Evolutionary conservation across 2,888 invertebrate species (phyloP).

Genomic region (Piscicola geometra): DNA sequence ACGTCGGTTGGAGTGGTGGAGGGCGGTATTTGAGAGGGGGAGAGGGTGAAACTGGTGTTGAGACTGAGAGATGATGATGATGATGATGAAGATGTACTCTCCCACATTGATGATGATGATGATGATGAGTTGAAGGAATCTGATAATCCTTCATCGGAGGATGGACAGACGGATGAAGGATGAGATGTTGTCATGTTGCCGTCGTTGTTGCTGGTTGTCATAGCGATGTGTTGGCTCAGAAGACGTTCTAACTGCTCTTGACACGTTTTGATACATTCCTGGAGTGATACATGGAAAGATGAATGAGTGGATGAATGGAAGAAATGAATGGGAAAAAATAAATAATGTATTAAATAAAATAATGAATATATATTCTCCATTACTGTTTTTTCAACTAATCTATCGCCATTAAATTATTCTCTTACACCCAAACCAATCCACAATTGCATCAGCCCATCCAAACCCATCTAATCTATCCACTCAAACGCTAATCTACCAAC

Average conservation of each 20-base stretch:
- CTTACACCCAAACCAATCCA: too few species aligned
- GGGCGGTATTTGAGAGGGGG: background rate
- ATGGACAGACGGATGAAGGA: too few species aligned
- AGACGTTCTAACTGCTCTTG: slow-evolving; percentile 54
- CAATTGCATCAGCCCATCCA: too few species aligned
- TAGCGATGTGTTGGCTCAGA: slow-evolving; percentile 49
- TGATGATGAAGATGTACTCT: background rate
- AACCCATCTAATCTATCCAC: too few species aligned
- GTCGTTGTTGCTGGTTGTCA: slow-evolving; percentile 14
- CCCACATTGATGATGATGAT: background rate
- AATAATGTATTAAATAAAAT: too few species aligned
- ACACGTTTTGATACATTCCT: slow-evolving; percentile 53
- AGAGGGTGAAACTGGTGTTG: background rate
- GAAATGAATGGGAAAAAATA: too few species aligned
- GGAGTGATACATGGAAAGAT: background rate
- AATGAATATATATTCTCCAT: too few species aligned
- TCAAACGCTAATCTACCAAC: too few species aligned
- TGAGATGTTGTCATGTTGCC: background rate
- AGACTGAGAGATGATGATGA: background rate
- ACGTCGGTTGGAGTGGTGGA: slow-evolving; percentile 18
- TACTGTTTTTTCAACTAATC: too few species aligned
- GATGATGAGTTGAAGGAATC: slow-evolving; percentile 16
- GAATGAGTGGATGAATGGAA: too few species aligned
- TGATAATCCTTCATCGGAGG: slow-evolving; percentile 3
- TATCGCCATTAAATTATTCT: too few species aligned